phyloP scores from a whole-genome alignment of 2,888 invertebrate genomes.

The Lingula anatina region DNA sequence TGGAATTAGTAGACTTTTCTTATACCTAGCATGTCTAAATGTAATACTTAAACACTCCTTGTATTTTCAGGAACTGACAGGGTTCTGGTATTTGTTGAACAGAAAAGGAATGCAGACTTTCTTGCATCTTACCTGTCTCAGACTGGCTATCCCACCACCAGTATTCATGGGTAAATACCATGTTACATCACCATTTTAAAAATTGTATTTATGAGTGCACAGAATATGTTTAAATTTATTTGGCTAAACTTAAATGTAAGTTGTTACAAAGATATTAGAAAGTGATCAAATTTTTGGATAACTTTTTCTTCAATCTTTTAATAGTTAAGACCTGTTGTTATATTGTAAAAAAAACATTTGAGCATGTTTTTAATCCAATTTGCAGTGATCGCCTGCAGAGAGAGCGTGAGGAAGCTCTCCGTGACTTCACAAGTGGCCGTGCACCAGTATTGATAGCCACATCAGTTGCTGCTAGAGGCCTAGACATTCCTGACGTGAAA shows the following conservation, averaged over 20 bases:
- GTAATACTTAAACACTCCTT: too few species aligned
- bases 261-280: neutral
- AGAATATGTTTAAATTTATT: too few species aligned
- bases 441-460: conserved; percentile 87
- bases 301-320: neutral
- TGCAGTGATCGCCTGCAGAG: conserved; percentile 63
- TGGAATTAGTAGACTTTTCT: too few species aligned
- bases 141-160: conserved; percentile 66
- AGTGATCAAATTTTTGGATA: neutral
- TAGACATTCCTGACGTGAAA: conserved; percentile 85
- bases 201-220: too few species aligned
- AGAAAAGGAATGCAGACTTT: conserved; percentile 85
- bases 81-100: conserved; percentile 81
- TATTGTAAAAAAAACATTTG: neutral
- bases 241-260: neutral
- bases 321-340: neutral
- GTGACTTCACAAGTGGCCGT: conserved; percentile 72
- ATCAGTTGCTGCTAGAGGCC: conserved; percentile 87
- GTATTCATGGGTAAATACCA: conserved; percentile 63
- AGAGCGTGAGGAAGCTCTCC: conserved; percentile 69
- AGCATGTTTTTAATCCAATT: conserved; percentile 2
- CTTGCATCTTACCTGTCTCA: conserved; percentile 74
- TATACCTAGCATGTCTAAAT: too few species aligned
- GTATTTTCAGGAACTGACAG: conserved; percentile 34
- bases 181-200: neutral